phyloP scores from a whole-genome alignment of 1,140 invertebrate genomes.

The Drosophila nannoptera region DNA sequence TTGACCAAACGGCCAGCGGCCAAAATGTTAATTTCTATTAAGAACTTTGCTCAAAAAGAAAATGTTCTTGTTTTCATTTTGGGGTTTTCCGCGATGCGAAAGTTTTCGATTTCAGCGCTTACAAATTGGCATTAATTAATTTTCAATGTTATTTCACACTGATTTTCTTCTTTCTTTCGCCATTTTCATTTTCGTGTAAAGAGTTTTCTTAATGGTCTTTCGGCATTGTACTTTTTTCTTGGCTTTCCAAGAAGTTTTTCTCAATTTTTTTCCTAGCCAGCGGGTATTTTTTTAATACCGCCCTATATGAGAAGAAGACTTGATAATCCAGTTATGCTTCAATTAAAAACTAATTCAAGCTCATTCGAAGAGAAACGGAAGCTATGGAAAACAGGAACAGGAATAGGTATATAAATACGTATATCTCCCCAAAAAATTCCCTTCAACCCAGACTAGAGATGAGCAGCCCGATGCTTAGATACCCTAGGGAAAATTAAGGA shows the following conservation, averaged over 20 bases:
- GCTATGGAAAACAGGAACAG: no score
- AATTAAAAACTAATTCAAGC: constrained; percentile 42
- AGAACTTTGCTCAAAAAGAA: constrained; percentile 67
- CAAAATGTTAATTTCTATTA: constrained; percentile 77
- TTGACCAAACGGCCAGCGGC: constrained; percentile 71
- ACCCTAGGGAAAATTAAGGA: no score
- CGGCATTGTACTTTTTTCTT: constrained; percentile 1
- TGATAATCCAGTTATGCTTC: constrained; percentile 24
- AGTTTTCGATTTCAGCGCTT: constrained; percentile 74
- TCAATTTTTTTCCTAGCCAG: constrained; percentile 40
- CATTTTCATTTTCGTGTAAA: constrained; percentile 4
- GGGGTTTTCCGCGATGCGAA: constrained; percentile 39
- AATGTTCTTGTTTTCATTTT: constrained; percentile 37
- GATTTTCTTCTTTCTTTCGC: constrained; percentile 21
- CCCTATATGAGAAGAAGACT: no score
- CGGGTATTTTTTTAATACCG: not conserved
- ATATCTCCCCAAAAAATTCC: no score
- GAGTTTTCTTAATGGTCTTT: constrained; percentile 18
- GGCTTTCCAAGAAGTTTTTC: constrained; percentile 42
- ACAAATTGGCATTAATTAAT: constrained; percentile 77
- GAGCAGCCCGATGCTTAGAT: no score
- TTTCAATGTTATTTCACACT: constrained; percentile 46
- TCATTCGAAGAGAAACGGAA: constrained; percentile 16
- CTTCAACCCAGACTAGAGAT: no score
- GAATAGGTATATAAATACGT: no score